Evolutionary conservation across 2,797 vertebrate species (phyloP), one percentile per base, ranked within the genome.

Genomic region (Microhierax caerulescens): DNA sequence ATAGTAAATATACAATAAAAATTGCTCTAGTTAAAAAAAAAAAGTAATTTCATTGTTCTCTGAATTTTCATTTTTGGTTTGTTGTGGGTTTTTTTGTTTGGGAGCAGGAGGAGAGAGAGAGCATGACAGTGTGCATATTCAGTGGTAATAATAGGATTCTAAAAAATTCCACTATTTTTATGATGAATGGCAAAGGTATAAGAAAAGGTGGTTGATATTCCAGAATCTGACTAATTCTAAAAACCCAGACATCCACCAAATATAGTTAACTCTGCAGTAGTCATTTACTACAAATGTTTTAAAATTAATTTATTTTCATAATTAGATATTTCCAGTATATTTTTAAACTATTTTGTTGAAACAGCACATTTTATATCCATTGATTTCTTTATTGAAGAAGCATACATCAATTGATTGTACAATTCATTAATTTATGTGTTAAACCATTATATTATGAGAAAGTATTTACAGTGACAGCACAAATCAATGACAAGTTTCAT

Each of bases 251-350:
- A 39, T 37, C 10, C 13, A 90, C 13, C 17, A 91, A 91, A 51
- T 41, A 32, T 0, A 65, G 7, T 20, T 79, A 73, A 37, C 3
- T 77, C 36, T 1, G 0, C 28, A 57, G 32, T 3, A 5, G 20
- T 25, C 89, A 45, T 87, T 78, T 87, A 67, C 30, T 36, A 53
- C 19, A 84, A 56, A 28, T 11, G 10, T 60, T 81, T 54, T 30
- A 19, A 60, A 7, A 7, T 5, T 2, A n/a, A n/a, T 48, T 67
- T 45, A 11, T 74, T 85, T 68, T 64, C 51, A 53, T 6, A n/a
- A 91, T 73, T 1, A 69, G 34, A 0, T 30, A 61, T 47, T 67
- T 57, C 3, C 47, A 77, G 5, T 34, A 61, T 8, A 30, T 83
- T 69, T 67, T 53, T 28, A 75, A 7, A 27, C 3, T 34, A 12